Evolutionary conservation across 2,888 invertebrate species (phyloP).

Genomic region (Chaetogeoica ovagalla): DNA sequence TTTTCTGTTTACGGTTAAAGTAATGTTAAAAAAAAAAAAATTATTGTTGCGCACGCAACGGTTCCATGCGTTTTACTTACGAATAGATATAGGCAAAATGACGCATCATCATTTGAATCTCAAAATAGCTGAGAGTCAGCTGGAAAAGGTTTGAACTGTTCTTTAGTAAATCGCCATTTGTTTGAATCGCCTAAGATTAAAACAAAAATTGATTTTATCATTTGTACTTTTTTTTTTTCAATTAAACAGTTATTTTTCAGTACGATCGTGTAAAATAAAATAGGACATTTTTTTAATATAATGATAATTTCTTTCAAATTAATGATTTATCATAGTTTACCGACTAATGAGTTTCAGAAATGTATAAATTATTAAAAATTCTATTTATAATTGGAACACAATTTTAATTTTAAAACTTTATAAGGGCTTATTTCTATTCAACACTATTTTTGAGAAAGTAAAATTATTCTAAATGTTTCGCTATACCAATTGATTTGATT

Average conservation of each 20-base stretch:
- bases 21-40: constrained; percentile 10
- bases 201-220: constrained; percentile 21
- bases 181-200: constrained; percentile 46
- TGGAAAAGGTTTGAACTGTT: constrained; percentile 49
- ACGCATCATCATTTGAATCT: constrained; percentile 21
- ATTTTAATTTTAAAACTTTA: no score
- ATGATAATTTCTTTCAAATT: no score
- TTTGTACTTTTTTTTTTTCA: neutral
- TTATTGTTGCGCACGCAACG: neutral
- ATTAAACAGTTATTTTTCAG: neutral
- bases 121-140: constrained; percentile 47
- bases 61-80: constrained; percentile 22
- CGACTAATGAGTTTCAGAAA: no score
- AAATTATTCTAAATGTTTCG: no score
- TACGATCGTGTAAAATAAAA: no score
- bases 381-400: no score
- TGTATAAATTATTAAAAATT: no score
- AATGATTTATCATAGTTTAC: no score
- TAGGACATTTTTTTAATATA: no score
- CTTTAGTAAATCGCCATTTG: constrained; percentile 52
- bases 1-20: neutral
- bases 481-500: no score
- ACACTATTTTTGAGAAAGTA: no score
- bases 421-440: no score
- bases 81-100: constrained; percentile 5